These are phyloP conservation scores for Drosophila subpulchrella DNA, from an alignment of 1,140 invertebrate species.

Conservation along the genomic window DNA sequence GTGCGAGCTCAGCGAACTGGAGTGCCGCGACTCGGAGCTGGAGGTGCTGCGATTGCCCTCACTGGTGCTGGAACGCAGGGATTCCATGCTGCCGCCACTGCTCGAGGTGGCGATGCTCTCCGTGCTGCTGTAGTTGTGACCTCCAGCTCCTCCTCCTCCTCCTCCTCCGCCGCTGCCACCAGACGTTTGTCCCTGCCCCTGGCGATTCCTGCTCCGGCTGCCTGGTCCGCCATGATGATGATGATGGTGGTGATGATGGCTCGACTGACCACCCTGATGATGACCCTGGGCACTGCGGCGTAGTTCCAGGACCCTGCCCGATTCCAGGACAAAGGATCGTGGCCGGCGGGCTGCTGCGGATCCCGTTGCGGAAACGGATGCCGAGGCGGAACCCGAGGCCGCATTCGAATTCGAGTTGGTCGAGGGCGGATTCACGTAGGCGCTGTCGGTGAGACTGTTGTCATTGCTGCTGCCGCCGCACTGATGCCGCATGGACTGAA, in stretches of 20 bases:
- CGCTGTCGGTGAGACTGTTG: slow-evolving; percentile 86
- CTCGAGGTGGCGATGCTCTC: slow-evolving; percentile 94
- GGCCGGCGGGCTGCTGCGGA: slow-evolving; percentile 13
- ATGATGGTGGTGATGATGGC: slow-evolving; percentile 86
- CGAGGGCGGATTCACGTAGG: slow-evolving; percentile 82
- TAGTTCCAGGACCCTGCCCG: slow-evolving; percentile 84
- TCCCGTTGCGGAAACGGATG: slow-evolving; percentile 19
- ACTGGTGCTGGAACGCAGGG: slow-evolving; percentile 91
- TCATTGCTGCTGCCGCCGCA: slow-evolving; percentile 87
- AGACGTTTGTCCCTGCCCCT: slow-evolving; percentile 73
- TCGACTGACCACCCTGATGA: slow-evolving; percentile 86
- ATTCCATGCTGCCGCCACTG: slow-evolving; percentile 93
- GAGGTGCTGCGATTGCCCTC: slow-evolving; percentile 92
- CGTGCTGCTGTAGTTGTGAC: slow-evolving; percentile 91
- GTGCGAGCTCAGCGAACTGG: slow-evolving; percentile 92
- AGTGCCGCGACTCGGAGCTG: slow-evolving; percentile 91
- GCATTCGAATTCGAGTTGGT: slow-evolving; percentile 64
- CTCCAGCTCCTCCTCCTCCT: not conserved
- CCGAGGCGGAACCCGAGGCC: slow-evolving; percentile 41
- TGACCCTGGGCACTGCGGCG: slow-evolving; percentile 78
- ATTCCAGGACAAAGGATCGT: slow-evolving; percentile 82
- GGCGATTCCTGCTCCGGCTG: slow-evolving; percentile 7
- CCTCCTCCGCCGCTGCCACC: not conserved
- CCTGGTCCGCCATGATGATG: slow-evolving; percentile 47
- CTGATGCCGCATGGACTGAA: slow-evolving; percentile 86